These are phyloP conservation scores for Eretmocerus hayati DNA, from an alignment of 2,888 invertebrate species.

Conservation along the genomic window DNA sequence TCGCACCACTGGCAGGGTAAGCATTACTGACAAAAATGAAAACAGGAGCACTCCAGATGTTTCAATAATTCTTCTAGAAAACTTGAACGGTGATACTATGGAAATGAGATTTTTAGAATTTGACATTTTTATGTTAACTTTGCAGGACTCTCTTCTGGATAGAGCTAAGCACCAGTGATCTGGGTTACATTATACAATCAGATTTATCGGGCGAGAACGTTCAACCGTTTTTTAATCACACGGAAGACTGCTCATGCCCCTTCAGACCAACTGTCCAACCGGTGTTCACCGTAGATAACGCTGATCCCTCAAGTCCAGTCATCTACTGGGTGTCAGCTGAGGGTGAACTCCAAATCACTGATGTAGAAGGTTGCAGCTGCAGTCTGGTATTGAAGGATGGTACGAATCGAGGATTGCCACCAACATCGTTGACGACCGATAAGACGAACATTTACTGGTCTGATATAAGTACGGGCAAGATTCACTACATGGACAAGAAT, in stretches of 20 bases:
- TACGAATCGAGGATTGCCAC: constrained; percentile 50
- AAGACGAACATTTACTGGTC: constrained; percentile 70
- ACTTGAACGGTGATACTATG: neutral
- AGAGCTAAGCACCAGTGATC: constrained; percentile 54
- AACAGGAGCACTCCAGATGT: too few relatives aligned
- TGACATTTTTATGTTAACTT: constrained; percentile 1
- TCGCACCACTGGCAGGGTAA: constrained; percentile 69
- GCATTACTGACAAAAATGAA: too few relatives aligned
- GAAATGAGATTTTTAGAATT: neutral
- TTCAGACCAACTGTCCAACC: constrained; percentile 56
- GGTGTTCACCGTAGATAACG: constrained; percentile 64
- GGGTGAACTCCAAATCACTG: constrained; percentile 57
- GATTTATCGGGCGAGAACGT: constrained; percentile 54
- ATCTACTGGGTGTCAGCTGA: constrained; percentile 62
- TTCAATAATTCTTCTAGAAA: too few relatives aligned
- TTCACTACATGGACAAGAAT: constrained; percentile 47
- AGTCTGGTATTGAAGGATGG: constrained; percentile 51
- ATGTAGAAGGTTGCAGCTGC: constrained; percentile 63
- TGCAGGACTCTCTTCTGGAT: constrained; percentile 68
- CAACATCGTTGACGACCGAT: constrained; percentile 63
- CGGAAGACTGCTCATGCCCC: constrained; percentile 59
- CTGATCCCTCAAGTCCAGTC: constrained; percentile 50
- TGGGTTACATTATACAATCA: constrained; percentile 59
- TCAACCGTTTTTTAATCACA: constrained; percentile 53
- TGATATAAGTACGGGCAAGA: constrained; percentile 54